Conservation (phyloP, 2,113 vertebrate genomes). For the Erythrocercus mccallii region DNA sequence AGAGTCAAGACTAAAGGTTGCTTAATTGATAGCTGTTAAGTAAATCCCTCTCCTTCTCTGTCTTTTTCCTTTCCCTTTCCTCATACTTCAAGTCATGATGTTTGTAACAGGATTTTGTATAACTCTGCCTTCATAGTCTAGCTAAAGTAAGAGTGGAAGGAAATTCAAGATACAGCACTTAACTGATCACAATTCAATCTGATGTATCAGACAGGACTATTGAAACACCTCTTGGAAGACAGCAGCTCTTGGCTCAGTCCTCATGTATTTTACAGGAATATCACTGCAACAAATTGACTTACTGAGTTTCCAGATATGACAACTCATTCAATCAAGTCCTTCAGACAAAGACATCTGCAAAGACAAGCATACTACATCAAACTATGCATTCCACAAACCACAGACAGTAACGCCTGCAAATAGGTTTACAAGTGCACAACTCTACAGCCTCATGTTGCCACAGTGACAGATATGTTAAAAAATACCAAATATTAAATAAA, state of each 20-base stretch:
- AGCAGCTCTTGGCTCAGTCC: not conserved
- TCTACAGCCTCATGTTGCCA: not conserved
- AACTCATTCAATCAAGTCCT: slow-evolving; percentile 53
- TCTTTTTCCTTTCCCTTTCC: not conserved
- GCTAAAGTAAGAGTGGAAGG: not conserved
- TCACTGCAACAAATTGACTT: slow-evolving; percentile 39
- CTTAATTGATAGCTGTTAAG: not conserved
- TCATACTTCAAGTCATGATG: not conserved
- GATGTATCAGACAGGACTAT: slow-evolving; percentile 28
- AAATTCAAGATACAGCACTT: slow-evolving; percentile 19
- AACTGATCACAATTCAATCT: not conserved
- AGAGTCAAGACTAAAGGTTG: not conserved
- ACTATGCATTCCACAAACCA: not conserved
- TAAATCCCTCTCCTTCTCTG: not conserved
- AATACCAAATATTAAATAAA: not conserved
- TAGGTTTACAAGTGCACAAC: not conserved
- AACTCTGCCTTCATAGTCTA: not conserved
- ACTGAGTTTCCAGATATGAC: slow-evolving; percentile 20
- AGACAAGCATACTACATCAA: not conserved
- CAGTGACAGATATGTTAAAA: not conserved
- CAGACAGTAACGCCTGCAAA: not conserved
- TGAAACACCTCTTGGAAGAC: slow-evolving; percentile 21
- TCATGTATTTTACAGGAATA: slow-evolving; percentile 49
- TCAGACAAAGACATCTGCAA: not conserved
- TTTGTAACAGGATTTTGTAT: not conserved